These are phyloP conservation scores for Stratiomys singularior DNA, from an alignment of 2,888 invertebrate genomes.

Conservation along the genomic window DNA sequence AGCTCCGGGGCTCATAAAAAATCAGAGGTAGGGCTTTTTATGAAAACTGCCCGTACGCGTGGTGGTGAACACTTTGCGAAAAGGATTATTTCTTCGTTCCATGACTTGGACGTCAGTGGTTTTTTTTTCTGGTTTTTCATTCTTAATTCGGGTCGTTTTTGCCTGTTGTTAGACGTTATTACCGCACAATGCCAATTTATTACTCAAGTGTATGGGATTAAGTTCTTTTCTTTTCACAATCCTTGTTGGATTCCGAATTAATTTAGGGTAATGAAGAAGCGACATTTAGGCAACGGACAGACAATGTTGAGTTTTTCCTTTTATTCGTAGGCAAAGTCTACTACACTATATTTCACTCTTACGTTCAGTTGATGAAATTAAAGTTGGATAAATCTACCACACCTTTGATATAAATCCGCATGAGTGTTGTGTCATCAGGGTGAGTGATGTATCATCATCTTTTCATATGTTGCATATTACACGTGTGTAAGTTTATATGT, in stretches of 20 bases:
- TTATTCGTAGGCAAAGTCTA: neutral
- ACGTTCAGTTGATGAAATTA: no score
- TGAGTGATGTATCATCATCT: no score
- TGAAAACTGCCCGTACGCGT: constrained; percentile 28
- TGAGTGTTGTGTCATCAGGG: no score
- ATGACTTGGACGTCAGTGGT: constrained; percentile 4
- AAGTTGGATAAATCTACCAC: no score
- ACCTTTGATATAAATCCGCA: no score
- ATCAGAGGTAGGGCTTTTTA: constrained; percentile 14
- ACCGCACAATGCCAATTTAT: constrained; percentile 46
- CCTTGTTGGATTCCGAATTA: constrained; percentile 42
- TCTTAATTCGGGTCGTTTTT: constrained; percentile 30
- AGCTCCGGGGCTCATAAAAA: neutral
- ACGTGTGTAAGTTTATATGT: no score
- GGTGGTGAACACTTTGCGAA: constrained; percentile 41
- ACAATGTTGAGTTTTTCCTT: neutral
- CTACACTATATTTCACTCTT: neutral
- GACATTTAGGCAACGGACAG: constrained; percentile 9
- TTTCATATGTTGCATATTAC: no score
- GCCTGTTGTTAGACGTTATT: constrained; percentile 44
- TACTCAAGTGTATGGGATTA: constrained; percentile 45
- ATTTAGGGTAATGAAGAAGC: constrained; percentile 45
- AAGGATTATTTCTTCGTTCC: constrained; percentile 32
- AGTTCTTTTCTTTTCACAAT: constrained; percentile 39
- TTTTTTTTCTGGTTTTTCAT: constrained; percentile 31